These are phyloP conservation scores for Abrostola triplasia DNA, from an alignment of 2,888 invertebrate genomes.

Conservation along the genomic window DNA sequence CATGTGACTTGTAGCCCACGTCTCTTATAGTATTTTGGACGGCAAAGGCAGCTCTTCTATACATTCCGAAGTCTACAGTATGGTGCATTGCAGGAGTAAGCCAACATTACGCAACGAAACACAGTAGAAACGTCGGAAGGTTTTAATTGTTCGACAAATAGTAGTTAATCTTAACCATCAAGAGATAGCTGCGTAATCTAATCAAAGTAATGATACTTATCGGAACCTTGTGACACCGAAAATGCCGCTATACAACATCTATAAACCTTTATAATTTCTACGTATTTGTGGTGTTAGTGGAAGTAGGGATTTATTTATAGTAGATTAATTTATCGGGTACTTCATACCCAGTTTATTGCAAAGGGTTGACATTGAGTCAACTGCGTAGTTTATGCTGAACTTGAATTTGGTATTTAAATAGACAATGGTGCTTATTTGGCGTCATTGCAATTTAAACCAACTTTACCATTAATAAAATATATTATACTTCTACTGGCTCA, in stretches of 20 bases:
- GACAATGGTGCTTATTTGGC: too few species aligned
- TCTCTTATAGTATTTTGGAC: too few species aligned
- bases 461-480: too few species aligned
- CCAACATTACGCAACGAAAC: conserved; percentile 60
- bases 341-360: conserved; percentile 17
- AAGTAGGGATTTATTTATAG: conserved; percentile 26
- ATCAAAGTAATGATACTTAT: conserved; percentile 76
- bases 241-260: conserved; percentile 71
- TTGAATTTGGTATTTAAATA: too few species aligned
- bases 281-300: conserved; percentile 46
- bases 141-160: conserved; percentile 75
- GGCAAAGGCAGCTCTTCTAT: too few species aligned
- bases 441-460: too few species aligned
- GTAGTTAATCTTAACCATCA: conserved; percentile 85
- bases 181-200: conserved; percentile 76
- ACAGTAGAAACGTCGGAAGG: conserved; percentile 72
- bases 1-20: too few species aligned
- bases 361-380: neutral
- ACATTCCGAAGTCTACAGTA: conserved; percentile 21
- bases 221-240: conserved; percentile 74
- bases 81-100: conserved; percentile 31
- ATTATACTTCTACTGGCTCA: too few species aligned
- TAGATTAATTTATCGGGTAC: conserved; percentile 40
- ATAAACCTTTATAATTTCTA: conserved; percentile 75
- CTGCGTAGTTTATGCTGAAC: too few species aligned